Evolutionary conservation across 2,888 invertebrate species (phyloP), one percentile per base, ranked within the genome.

Genomic region (Cordylochernes scorpioides): DNA sequence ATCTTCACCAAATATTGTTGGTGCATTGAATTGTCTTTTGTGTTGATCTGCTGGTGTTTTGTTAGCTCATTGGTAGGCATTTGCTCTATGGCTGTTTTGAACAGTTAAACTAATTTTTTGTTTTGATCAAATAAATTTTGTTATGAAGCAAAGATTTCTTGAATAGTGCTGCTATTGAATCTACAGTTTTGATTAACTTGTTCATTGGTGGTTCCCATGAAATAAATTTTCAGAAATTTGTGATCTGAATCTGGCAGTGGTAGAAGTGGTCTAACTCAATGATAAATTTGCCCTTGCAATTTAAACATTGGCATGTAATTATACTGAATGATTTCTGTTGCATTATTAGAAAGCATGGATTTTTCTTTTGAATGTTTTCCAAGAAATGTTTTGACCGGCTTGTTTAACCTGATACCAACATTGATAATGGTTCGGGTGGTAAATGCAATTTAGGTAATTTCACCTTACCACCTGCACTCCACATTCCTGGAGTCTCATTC

Each of bases 231-330:
- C n/a, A n/a, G n/a, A n/a, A n/a, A n/a, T n/a, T n/a, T n/a, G n/a
- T 44, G 41, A n/a, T 34, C 30, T 34, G 36, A 30, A 5, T 42
- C 39, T 34, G 40, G 10, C 17, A 34, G n/a, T n/a, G 46, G 45
- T 22, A 47, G 34, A 13, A 46, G 31, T 19, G 40, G 42, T 2
- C 46, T 46, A 38, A 41, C 40, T 25, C 17, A 36, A 27, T 48
- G 41, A 30, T 49, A 46, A 2, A 47, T 24, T 29, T 48, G 47
- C 2, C 46, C 45, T 41, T 49, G 44, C 2, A 47, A 34, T 35
- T 36, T 41, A 18, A 25, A 46, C 2, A 22, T 30, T 15, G 29
- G 29, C 29, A 31, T 31, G 15, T 28, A 31, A n/a, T 21, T 21
- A 10, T 36, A 28, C 1, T 10, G 2, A 2, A 35, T 17, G 14